These are phyloP conservation scores for Dunckerocampus dactyliophorus DNA, from an alignment of 2,113 vertebrate species.

Conservation along the genomic window DNA sequence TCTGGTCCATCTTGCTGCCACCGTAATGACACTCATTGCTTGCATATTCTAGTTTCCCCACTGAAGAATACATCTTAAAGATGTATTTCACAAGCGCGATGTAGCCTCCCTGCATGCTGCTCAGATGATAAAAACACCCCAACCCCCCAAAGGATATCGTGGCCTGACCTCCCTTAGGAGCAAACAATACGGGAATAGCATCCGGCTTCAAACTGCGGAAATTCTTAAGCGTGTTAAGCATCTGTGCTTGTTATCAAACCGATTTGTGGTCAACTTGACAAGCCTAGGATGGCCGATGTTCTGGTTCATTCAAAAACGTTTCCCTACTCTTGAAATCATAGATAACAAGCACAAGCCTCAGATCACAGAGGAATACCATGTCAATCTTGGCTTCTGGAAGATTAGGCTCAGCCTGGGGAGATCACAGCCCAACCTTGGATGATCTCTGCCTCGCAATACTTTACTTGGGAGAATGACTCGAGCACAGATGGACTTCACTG, in stretches of 20 bases:
- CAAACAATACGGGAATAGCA: constrained; percentile 38
- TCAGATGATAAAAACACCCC: constrained; percentile 18
- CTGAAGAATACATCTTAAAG: constrained; percentile 9
- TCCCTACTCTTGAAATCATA: constrained; percentile 3
- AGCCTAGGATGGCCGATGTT: background rate
- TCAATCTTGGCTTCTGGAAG: background rate
- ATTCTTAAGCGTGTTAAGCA: constrained; percentile 51
- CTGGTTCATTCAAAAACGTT: constrained; percentile 14
- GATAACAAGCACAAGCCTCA: constrained; percentile 1
- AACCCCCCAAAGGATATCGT: constrained; percentile 21
- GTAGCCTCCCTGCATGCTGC: constrained; percentile 19
- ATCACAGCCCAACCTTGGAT: constrained; percentile 12
- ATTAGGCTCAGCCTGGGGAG: constrained; percentile 5
- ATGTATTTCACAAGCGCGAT: constrained; percentile 11
- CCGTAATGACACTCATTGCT: constrained; percentile 9
- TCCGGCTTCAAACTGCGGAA: constrained; percentile 40
- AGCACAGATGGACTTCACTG: background rate
- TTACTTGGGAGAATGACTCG: background rate
- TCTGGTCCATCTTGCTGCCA: constrained; percentile 10
- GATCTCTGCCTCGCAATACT: background rate
- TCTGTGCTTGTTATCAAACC: constrained; percentile 38
- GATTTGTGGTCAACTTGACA: constrained; percentile 20
- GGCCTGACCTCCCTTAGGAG: constrained; percentile 39
- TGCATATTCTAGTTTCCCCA: constrained; percentile 1
- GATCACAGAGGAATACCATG: background rate